phyloP scores from a whole-genome alignment of 2,797 vertebrate species.

The Sparidentex hasta region DNA sequence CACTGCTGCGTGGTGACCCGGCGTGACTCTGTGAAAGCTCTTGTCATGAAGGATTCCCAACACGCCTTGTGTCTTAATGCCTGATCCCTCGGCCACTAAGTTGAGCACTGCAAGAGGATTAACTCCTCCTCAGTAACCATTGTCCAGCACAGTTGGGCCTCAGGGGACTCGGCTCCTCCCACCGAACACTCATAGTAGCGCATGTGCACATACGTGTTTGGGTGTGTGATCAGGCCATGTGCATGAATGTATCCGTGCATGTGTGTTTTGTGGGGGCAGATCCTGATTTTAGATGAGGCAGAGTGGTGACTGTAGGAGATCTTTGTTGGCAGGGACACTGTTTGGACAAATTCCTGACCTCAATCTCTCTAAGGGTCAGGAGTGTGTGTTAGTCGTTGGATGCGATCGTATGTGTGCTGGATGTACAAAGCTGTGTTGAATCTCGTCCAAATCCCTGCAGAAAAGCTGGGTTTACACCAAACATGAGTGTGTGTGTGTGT shows the following conservation, averaged over 20 bases:
- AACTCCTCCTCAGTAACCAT: constrained; percentile 54
- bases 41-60: constrained; percentile 53
- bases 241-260: neutral
- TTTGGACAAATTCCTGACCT: constrained; percentile 57
- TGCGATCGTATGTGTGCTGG: constrained; percentile 16
- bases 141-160: constrained; percentile 24
- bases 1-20: constrained; percentile 42
- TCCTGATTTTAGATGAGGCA: constrained; percentile 2
- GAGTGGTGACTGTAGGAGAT: constrained; percentile 3
- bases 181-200: constrained; percentile 7
- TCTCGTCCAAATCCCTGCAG: constrained; percentile 17
- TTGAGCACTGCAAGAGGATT: constrained; percentile 64
- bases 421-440: constrained; percentile 10
- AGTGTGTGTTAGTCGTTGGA: constrained; percentile 26
- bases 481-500: neutral
- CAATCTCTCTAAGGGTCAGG: constrained; percentile 30
- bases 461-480: constrained; percentile 2
- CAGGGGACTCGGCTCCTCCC: constrained; percentile 34
- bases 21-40: constrained; percentile 47
- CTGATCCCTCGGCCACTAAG: constrained; percentile 64
- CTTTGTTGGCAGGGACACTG: constrained; percentile 17
- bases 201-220: constrained; percentile 7
- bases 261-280: constrained; percentile 22
- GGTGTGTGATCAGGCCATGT: neutral
- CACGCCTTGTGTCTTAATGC: constrained; percentile 60